Conservation (phyloP, 2,797 vertebrate genomes). For the Heteromormyrus szaboi region DNA sequence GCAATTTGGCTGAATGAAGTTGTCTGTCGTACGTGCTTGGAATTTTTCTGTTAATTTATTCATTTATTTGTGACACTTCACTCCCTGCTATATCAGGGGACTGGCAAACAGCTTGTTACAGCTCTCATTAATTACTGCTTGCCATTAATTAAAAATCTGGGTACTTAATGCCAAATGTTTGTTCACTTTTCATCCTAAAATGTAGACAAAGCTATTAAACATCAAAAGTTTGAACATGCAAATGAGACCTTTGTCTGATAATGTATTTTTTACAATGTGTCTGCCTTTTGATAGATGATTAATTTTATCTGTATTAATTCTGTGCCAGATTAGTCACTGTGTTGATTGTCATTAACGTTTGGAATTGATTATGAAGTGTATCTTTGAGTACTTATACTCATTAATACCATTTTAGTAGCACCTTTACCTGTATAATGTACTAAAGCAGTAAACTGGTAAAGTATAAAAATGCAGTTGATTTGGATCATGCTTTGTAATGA, state of each 20-base stretch:
- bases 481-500: slow-evolving; percentile 25
- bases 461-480: neutral
- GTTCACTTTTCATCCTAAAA: neutral
- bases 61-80: neutral
- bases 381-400: slow-evolving; percentile 2
- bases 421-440: neutral
- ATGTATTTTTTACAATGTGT: neutral
- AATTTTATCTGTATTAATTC: neutral
- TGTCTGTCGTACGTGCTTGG: neutral
- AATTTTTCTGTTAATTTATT: slow-evolving; percentile 7
- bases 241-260: slow-evolving; percentile 1
- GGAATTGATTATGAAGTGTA: neutral
- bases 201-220: neutral
- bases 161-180: neutral
- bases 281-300: neutral
- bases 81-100: neutral
- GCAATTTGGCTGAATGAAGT: neutral
- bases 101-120: neutral
- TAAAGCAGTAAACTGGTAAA: neutral
- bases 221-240: neutral
- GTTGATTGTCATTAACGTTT: neutral
- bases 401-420: neutral
- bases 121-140: slow-evolving; percentile 3
- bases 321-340: neutral
- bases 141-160: slow-evolving; percentile 16